Evolutionary conservation across 2,113 vertebrate genomes (phyloP).

Genomic region (Alosa alosa): DNA sequence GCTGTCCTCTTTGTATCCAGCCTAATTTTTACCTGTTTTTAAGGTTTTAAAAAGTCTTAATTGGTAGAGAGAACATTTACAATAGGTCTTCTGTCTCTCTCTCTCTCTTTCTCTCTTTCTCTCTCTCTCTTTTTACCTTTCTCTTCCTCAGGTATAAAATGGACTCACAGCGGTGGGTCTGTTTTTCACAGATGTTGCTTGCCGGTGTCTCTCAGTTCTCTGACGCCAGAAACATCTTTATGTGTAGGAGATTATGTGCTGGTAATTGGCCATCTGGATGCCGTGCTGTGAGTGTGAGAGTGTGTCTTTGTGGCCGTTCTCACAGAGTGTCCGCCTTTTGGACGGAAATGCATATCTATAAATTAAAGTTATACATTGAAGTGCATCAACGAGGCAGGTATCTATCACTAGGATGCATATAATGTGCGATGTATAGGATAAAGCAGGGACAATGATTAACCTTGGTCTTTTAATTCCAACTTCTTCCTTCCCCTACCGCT

Average conservation of each 20-base stretch:
- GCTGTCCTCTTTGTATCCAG: too few relatives aligned
- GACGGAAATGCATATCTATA: neutral
- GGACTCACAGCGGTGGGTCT: neutral
- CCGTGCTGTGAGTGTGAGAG: slow-evolving; percentile 30
- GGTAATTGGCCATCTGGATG: slow-evolving; percentile 52
- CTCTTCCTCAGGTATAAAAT: neutral
- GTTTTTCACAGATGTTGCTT: slow-evolving; percentile 10
- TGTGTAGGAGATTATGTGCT: slow-evolving; percentile 46
- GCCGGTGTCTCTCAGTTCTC: slow-evolving; percentile 12
- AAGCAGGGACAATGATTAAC: neutral
- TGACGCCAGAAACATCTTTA: slow-evolving; percentile 39
- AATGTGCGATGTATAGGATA: neutral
- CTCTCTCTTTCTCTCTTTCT: slow-evolving; percentile 1
- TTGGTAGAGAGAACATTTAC: neutral
- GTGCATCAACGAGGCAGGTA: neutral
- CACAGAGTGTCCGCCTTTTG: neutral
- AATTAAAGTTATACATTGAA: neutral
- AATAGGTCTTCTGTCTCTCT: neutral
- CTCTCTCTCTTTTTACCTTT: neutral
- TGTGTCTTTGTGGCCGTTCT: slow-evolving; percentile 3
- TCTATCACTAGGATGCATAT: neutral
- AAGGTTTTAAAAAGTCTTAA: neutral
- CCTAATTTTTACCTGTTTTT: too few relatives aligned
- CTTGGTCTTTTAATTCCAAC: neutral
- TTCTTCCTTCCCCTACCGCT: neutral